phyloP scores from a whole-genome alignment of 2,113 vertebrate genomes.

The Gallinago paraguaiae region DNA sequence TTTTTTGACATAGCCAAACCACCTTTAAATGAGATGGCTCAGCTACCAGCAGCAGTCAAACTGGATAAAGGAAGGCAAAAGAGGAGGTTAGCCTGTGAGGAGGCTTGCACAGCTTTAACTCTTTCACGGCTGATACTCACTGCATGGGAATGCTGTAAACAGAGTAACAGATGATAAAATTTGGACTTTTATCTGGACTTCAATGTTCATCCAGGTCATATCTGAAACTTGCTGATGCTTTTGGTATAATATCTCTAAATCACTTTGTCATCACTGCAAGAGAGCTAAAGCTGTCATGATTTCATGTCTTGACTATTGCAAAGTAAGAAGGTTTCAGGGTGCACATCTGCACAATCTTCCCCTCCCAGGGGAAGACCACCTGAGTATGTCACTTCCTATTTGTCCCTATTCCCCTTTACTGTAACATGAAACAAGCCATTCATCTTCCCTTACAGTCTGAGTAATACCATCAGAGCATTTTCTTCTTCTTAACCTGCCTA shows the following conservation, averaged over 20 bases:
- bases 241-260: neutral
- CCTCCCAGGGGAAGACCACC: neutral
- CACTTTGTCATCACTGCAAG: neutral
- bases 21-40: neutral
- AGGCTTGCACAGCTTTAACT: neutral
- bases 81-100: neutral
- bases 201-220: neutral
- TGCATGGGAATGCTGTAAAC: neutral
- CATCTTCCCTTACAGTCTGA: neutral
- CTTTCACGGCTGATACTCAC: neutral
- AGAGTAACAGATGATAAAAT: neutral
- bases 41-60: neutral
- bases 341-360: neutral
- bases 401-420: neutral
- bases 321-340: neutral
- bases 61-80: neutral
- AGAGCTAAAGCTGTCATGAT: neutral
- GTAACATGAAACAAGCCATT: neutral
- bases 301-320: neutral
- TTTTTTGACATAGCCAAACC: neutral
- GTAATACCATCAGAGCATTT: rapidly evolving
- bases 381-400: neutral
- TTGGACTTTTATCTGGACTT: neutral
- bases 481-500: neutral
- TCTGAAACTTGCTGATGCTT: neutral